Conservation (phyloP, 2,888 invertebrate species). For the Liopterus haemorrhoidalis region DNA sequence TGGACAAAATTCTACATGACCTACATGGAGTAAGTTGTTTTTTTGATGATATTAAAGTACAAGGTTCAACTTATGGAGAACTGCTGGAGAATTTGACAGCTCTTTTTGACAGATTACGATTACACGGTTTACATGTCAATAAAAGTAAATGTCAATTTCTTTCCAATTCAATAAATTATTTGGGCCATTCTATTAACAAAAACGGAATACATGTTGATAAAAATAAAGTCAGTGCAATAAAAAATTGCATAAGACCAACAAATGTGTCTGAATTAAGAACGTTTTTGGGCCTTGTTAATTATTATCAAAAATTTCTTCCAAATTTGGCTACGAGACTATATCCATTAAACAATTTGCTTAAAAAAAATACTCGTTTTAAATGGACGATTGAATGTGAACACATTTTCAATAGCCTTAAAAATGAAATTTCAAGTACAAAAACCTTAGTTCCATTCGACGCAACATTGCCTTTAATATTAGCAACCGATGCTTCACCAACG, state of each 20-base stretch:
- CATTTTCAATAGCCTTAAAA: no score
- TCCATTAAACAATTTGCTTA: no score
- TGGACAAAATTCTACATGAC: conserved; percentile 35
- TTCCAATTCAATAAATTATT: conserved; percentile 25
- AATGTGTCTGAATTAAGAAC: no score
- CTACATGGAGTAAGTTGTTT: conserved; percentile 35
- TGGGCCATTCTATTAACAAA: conserved; percentile 25
- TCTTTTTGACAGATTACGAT: conserved; percentile 8
- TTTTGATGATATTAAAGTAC: conserved; percentile 36
- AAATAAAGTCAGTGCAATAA: no score
- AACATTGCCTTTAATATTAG: no score
- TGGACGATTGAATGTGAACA: conserved; percentile 22
- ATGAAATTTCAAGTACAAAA: conserved; percentile 26
- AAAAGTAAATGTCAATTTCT: conserved; percentile 30
- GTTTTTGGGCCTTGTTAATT: conserved; percentile 29
- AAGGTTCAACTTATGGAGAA: conserved; percentile 27
- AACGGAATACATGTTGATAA: conserved; percentile 15
- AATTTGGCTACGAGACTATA: conserved; percentile 28
- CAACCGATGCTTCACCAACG: no score
- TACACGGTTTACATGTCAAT: conserved; percentile 16
- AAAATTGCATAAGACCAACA: no score
- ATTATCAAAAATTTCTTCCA: conserved; percentile 33
- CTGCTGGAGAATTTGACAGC: conserved; percentile 9
- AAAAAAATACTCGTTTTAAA: no score
- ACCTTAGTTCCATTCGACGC: conserved; percentile 31